Conservation (phyloP, 2,797 vertebrate species). For the Calcarius lapponicus region DNA sequence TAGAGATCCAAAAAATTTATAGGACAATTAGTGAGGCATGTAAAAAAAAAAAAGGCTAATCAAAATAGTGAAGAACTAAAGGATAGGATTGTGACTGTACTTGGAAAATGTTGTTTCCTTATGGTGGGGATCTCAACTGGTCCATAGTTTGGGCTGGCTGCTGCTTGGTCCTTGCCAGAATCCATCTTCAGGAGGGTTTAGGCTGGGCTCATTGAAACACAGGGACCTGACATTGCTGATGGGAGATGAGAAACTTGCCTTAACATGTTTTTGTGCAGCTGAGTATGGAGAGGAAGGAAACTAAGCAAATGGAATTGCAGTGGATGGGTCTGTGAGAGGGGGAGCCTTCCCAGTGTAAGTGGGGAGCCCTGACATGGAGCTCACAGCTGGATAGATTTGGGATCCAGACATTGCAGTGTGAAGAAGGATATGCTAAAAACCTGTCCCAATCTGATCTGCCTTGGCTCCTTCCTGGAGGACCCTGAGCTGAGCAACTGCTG, state of each 20-base stretch:
- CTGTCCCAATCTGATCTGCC: neutral
- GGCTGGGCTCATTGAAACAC: neutral
- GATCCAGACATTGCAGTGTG: neutral
- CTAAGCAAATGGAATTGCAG: neutral
- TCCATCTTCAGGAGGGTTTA: neutral
- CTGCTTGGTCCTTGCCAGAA: neutral
- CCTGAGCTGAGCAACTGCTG: neutral
- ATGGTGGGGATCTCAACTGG: neutral
- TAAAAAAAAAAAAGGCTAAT: neutral
- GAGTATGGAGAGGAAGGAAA: neutral
- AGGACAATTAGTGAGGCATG: neutral
- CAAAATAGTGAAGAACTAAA: neutral
- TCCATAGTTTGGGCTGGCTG: neutral
- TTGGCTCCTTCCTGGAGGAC: neutral
- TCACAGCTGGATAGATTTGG: accelerated
- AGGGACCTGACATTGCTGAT: neutral
- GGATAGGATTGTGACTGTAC: neutral
- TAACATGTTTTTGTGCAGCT: neutral
- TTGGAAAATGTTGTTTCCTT: neutral
- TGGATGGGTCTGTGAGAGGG: neutral
- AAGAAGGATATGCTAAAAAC: neutral
- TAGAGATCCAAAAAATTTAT: neutral
- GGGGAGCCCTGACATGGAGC: neutral
- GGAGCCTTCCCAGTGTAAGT: neutral
- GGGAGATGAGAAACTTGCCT: neutral